These are phyloP conservation scores for Thymelicus acteon DNA, from an alignment of 2,888 invertebrate genomes.

Conservation along the genomic window DNA sequence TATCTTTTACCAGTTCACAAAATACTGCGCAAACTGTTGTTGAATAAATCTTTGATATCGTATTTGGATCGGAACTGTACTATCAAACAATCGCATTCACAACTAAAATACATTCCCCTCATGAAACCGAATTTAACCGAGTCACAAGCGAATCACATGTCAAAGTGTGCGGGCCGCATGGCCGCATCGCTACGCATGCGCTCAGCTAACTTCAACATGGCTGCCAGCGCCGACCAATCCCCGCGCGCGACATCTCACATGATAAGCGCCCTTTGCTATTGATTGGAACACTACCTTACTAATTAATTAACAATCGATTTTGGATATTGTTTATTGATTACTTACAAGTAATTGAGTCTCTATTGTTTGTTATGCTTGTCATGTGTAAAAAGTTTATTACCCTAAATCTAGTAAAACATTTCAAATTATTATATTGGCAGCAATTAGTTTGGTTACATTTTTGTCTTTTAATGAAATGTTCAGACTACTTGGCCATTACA, in stretches of 20 bases:
- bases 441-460: no score
- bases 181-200: constrained; percentile 63
- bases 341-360: neutral
- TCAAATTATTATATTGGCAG: no score
- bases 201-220: constrained; percentile 68
- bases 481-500: no score
- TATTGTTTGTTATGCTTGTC: no score
- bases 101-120: constrained; percentile 4
- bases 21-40: no score
- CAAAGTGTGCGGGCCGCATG: constrained; percentile 52
- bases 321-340: constrained; percentile 13
- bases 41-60: no score
- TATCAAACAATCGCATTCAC: neutral
- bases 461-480: no score
- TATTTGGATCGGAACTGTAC: neutral
- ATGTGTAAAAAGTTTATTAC: no score
- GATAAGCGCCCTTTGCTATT: constrained; percentile 67
- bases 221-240: constrained; percentile 72
- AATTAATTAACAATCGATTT: constrained; percentile 46
- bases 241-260: constrained; percentile 59
- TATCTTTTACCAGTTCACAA: no score
- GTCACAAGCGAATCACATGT: constrained; percentile 62
- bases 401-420: no score
- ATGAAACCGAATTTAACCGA: neutral
- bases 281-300: constrained; percentile 60